Conservation (phyloP, 2,113 vertebrate species). For the Daboia siamensis region DNA sequence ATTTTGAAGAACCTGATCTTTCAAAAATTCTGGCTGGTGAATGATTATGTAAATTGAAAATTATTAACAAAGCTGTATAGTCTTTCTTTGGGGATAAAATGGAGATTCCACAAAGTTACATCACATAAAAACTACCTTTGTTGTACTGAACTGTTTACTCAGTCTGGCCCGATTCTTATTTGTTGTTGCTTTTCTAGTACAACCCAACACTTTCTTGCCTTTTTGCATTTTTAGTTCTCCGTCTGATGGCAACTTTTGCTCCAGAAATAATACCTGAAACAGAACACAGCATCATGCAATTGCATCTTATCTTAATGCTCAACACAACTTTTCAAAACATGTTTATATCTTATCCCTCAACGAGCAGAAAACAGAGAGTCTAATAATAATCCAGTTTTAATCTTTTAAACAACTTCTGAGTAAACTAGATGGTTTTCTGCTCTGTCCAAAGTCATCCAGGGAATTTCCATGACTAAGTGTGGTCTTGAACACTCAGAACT, state of each 20-base stretch:
- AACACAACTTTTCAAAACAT: not conserved
- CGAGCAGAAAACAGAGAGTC: not conserved
- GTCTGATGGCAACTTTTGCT: constrained; percentile 89
- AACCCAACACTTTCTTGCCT: constrained; percentile 90
- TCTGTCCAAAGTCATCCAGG: not conserved
- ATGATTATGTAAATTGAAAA: not conserved
- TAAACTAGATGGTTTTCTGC: not conserved
- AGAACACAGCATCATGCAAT: constrained; percentile 42
- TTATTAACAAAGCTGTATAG: not conserved
- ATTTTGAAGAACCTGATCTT: not conserved
- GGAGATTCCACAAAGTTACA: not conserved
- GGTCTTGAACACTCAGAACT: not conserved
- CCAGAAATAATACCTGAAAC: constrained; percentile 87
- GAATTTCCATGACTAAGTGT: not conserved
- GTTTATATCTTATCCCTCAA: not conserved
- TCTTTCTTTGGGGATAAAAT: not conserved
- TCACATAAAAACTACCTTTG: constrained; percentile 76
- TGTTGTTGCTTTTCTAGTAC: constrained; percentile 75
- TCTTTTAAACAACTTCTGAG: not conserved
- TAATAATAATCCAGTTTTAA: not conserved
- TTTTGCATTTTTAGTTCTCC: constrained; percentile 75
- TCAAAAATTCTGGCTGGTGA: not conserved
- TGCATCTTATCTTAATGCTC: not conserved
- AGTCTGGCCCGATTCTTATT: constrained; percentile 66
- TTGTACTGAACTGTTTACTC: constrained; percentile 89